Percentiles rank a stretch among this genome's conserved stretches.
These are phyloP conservation scores for Neosilurus mollespiculum DNA, from an alignment of 2,797 vertebrate genomes.

Conservation along the genomic window DNA sequence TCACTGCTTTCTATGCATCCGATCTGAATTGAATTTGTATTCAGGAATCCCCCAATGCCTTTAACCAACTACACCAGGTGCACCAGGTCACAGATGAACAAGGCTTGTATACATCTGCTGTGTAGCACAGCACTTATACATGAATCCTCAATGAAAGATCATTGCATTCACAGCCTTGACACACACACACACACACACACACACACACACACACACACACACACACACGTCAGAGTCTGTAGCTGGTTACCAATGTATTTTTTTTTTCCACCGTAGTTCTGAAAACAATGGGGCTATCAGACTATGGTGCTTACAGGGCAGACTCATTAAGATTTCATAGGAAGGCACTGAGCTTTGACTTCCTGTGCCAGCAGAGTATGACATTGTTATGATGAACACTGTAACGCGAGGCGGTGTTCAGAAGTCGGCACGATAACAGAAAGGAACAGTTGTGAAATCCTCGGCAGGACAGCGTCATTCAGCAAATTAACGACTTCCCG, in stretches of 20 bases:
- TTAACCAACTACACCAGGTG: slow-evolving; percentile 34
- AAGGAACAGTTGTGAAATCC: slow-evolving; percentile 33
- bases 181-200: slow-evolving; percentile 41
- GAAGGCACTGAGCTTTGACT: slow-evolving; percentile 23
- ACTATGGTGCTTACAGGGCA: slow-evolving; percentile 35
- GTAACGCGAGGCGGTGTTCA: slow-evolving; percentile 30
- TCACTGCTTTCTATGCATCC: slow-evolving; percentile 55
- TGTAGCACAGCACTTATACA: slow-evolving; percentile 13
- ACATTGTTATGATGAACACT: slow-evolving; percentile 40
- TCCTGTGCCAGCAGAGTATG: slow-evolving; percentile 9
- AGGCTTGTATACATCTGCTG: slow-evolving; percentile 28
- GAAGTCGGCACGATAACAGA: slow-evolving; percentile 40
- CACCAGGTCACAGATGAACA: slow-evolving; percentile 41
- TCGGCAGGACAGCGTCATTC: slow-evolving; percentile 54
- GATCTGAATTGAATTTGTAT: slow-evolving; percentile 31
- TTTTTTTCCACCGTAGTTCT: slow-evolving; percentile 36
- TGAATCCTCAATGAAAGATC: slow-evolving; percentile 42
- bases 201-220: slow-evolving; percentile 22
- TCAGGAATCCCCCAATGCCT: slow-evolving; percentile 20
- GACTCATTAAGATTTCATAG: slow-evolving; percentile 45
- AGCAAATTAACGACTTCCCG: slow-evolving; percentile 58
- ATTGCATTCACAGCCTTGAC: slow-evolving; percentile 19
- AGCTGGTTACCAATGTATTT: slow-evolving; percentile 49
- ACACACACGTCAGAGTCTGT: slow-evolving; percentile 37
- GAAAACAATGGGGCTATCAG: slow-evolving; percentile 27